phyloP scores from a whole-genome alignment of 2,797 vertebrate species.

The Potorous gilbertii region DNA sequence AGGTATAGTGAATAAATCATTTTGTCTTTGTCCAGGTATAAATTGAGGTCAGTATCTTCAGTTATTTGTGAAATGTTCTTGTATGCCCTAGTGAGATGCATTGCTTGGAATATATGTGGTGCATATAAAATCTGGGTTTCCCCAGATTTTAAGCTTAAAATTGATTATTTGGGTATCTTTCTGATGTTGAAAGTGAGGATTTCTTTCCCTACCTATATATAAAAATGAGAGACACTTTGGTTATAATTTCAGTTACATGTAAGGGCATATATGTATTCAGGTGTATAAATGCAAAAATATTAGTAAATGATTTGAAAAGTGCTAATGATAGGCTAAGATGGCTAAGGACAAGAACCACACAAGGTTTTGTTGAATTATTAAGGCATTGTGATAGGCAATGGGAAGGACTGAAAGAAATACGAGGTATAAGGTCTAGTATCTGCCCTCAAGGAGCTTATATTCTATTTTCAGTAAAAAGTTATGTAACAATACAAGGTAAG shows the following conservation, averaged over 20 bases:
- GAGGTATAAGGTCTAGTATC: not conserved
- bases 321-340: no score
- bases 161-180: constrained; percentile 6
- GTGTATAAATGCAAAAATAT: not conserved
- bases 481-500: no score
- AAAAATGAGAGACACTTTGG: not conserved
- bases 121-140: no score
- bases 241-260: not conserved
- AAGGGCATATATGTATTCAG: not conserved
- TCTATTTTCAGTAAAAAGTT: not conserved
- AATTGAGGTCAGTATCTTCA: constrained; percentile 2
- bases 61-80: constrained; percentile 35
- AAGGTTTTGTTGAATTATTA: not conserved
- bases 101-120: constrained; percentile 23
- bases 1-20: not conserved
- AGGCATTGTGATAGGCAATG: no score
- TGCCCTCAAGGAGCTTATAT: not conserved
- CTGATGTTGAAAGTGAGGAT: constrained; percentile 11
- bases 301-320: not conserved
- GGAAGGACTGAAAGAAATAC: no score
- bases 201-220: constrained; percentile 37
- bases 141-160: constrained; percentile 20
- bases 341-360: not conserved
- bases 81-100: constrained; percentile 33
- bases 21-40: not conserved